phyloP scores from a whole-genome alignment of 2,888 invertebrate genomes.

The Sycophila texana region DNA sequence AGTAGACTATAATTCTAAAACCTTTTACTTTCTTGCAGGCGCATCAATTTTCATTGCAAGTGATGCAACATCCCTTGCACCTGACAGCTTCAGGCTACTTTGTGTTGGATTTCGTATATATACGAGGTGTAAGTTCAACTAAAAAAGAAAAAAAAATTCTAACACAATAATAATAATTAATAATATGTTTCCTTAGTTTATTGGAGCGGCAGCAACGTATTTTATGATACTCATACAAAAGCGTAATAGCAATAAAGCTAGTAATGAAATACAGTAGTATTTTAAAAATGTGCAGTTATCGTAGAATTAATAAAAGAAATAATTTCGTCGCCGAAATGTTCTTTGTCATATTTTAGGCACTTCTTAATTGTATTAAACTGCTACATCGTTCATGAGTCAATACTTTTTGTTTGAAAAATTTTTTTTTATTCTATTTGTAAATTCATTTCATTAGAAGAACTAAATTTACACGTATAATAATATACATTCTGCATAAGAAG shows the following conservation, averaged over 20 bases:
- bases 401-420: too few relatives aligned
- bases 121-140: conserved; percentile 54
- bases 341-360: too few relatives aligned
- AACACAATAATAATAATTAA: not conserved
- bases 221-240: conserved; percentile 20
- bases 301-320: too few relatives aligned
- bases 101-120: conserved; percentile 51
- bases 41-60: conserved; percentile 59
- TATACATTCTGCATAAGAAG: too few relatives aligned
- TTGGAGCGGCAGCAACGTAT: conserved; percentile 6
- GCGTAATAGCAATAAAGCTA: not conserved
- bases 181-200: not conserved
- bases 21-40: conserved; percentile 39
- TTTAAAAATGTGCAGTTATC: too few relatives aligned
- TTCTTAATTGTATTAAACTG: too few relatives aligned
- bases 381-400: too few relatives aligned
- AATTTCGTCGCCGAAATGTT: too few relatives aligned
- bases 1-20: not conserved
- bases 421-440: too few relatives aligned
- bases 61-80: conserved; percentile 57
- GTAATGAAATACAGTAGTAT: too few relatives aligned
- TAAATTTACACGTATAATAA: too few relatives aligned
- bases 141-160: not conserved
- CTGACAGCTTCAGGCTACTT: conserved; percentile 59
- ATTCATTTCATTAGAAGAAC: too few relatives aligned